Evolutionary conservation across 2,797 vertebrate genomes (phyloP).

Genomic region (Aphelocoma californica): DNA sequence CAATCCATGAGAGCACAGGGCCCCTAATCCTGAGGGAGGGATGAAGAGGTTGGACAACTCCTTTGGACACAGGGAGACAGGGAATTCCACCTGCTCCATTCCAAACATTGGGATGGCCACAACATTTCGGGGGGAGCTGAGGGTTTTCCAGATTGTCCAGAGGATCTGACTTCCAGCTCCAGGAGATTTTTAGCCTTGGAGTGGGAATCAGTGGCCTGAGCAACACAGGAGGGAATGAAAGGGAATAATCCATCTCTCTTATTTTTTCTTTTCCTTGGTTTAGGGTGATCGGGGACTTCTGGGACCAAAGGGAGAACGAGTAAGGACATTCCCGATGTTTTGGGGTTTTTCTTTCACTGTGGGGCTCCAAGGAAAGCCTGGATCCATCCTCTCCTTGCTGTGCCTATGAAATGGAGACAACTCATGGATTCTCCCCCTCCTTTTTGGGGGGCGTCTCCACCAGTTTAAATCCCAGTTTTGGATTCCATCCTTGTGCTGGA

Average conservation of each 20-base stretch:
- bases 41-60: no score
- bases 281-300: constrained; percentile 83
- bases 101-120: no score
- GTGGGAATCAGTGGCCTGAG: not conserved
- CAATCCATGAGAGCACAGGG: no score
- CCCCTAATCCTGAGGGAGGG: no score
- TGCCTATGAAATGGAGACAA: not conserved
- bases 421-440: fast-evolving
- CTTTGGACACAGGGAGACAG: no score
- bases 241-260: not conserved
- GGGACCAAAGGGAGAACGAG: constrained; percentile 85
- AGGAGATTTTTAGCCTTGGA: not conserved
- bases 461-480: not conserved
- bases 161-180: not conserved
- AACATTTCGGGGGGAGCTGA: not conserved
- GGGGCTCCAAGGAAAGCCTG: not conserved
- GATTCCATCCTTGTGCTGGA: not conserved
- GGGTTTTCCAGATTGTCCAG: not conserved
- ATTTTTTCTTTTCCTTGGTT: not conserved
- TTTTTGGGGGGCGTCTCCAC: not conserved
- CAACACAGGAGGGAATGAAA: not conserved
- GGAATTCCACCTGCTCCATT: no score
- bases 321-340: constrained; percentile 57
- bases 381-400: not conserved
- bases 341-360: not conserved